These are phyloP conservation scores for Gopherus flavomarginatus DNA, from an alignment of 2,113 vertebrate species.

Conservation along the genomic window DNA sequence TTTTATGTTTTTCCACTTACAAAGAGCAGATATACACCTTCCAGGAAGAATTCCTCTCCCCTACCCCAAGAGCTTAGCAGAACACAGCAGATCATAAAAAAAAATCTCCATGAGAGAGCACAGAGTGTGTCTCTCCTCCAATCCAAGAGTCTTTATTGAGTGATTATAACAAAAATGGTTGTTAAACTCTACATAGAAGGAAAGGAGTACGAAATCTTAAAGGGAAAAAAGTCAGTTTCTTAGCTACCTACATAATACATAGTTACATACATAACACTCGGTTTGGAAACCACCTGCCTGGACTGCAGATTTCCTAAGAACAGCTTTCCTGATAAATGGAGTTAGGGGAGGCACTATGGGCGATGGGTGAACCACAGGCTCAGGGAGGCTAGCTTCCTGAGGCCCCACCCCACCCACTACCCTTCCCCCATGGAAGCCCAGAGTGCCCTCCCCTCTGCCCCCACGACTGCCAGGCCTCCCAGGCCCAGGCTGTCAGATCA, in stretches of 20 bases:
- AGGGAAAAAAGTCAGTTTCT: not conserved
- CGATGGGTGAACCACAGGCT: too few species aligned
- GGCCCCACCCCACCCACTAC: too few species aligned
- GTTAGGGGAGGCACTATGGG: not conserved
- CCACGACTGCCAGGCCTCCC: too few species aligned
- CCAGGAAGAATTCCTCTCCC: not conserved
- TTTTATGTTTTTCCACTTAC: not conserved
- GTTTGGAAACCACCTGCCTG: not conserved
- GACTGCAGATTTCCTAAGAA: not conserved
- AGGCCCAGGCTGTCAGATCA: too few species aligned
- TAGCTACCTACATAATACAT: not conserved
- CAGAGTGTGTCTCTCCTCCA: not conserved
- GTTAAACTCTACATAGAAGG: not conserved
- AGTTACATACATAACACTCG: not conserved
- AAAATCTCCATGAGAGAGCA: not conserved
- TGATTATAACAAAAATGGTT: not conserved
- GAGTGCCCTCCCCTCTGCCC: too few species aligned
- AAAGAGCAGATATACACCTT: not conserved
- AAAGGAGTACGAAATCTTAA: not conserved
- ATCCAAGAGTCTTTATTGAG: not conserved
- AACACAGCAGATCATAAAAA: not conserved
- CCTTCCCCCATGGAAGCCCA: too few species aligned
- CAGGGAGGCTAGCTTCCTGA: too few species aligned
- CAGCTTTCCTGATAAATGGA: fast-evolving
- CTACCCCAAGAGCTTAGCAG: not conserved